Evolutionary conservation across 2,888 invertebrate species (phyloP), one percentile per base, ranked within the genome.

Genomic region (Dicyrtoma fusca): DNA sequence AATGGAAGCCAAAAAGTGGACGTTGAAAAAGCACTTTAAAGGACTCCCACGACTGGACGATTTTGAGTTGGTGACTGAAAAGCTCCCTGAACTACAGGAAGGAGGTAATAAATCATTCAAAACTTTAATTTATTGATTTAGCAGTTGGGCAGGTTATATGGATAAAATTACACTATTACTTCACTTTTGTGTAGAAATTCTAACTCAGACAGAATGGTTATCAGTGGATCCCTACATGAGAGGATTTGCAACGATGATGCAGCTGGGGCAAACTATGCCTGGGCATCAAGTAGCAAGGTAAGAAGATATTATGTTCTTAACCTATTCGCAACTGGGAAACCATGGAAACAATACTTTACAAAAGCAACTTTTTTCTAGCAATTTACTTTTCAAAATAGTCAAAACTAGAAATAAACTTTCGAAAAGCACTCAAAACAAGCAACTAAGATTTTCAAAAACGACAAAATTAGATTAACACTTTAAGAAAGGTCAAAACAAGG

Each of bases 221-320:
- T 90, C 90, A 76, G 89, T 91, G n/a, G 91, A 91, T 83, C 91
- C 91, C 0, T 91, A 90, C 76, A 89, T 90, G 89, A 68, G 80
- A 71, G 71, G 61, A 25, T 44, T 45, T 26, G 42, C 63, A 3
- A 72, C 70, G 23, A 1, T 11, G 6, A 69, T 74, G 68, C 49
- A 62, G 13, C n/a, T 55, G 11, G 74, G 74, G n/a, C 23, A 55
- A 0, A 66, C 23, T 10, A 34, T 74, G 14, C 57, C 64, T 11
- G 74, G 74, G 4, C 57, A 47, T 21, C 74, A 74, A 69, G 69
- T 74, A 0, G 74, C 71, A 4, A 62, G 34, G 74, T 74, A 45
- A 69, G 19, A 21, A 17, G 4, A n/a, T n/a, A n/a, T n/a, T n/a
- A n/a, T n/a, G 6, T 11, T n/a, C 51, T n/a, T 51, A 51, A 8